phyloP scores from a whole-genome alignment of 2,113 vertebrate genomes.

The Gila orcuttii region DNA sequence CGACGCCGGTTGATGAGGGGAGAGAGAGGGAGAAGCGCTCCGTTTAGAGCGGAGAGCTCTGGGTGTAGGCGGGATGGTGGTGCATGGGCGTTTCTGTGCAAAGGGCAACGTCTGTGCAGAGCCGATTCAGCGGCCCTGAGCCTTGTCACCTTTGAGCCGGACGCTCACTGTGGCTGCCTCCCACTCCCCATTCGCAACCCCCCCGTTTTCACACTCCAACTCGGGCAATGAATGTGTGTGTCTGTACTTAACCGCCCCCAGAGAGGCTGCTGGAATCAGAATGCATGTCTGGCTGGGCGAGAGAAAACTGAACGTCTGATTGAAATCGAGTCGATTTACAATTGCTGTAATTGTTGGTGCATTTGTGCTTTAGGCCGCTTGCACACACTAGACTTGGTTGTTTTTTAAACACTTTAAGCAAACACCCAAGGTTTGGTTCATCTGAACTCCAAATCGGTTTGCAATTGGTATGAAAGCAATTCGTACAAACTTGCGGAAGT shows the following conservation, averaged over 20 bases:
- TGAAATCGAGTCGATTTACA: not conserved
- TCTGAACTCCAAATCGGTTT: not conserved
- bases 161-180: conserved; percentile 53
- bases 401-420: not conserved
- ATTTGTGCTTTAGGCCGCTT: not conserved
- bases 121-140: conserved; percentile 49
- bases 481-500: not conserved
- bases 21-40: conserved; percentile 39
- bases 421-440: not conserved
- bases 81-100: conserved; percentile 54
- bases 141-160: conserved; percentile 58
- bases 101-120: conserved; percentile 57
- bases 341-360: not conserved
- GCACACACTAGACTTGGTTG: not conserved
- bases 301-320: conserved; percentile 30
- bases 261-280: conserved; percentile 55
- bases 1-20: conserved; percentile 23
- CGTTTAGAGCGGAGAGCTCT: conserved; percentile 40
- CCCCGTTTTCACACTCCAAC: conserved; percentile 54
- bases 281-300: conserved; percentile 50
- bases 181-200: conserved; percentile 56
- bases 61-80: conserved; percentile 55
- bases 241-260: conserved; percentile 55
- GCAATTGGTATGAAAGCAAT: not conserved
- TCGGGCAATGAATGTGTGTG: conserved; percentile 48